phyloP scores from a whole-genome alignment of 1,140 invertebrate species.

The Drosophila pallidifrons region DNA sequence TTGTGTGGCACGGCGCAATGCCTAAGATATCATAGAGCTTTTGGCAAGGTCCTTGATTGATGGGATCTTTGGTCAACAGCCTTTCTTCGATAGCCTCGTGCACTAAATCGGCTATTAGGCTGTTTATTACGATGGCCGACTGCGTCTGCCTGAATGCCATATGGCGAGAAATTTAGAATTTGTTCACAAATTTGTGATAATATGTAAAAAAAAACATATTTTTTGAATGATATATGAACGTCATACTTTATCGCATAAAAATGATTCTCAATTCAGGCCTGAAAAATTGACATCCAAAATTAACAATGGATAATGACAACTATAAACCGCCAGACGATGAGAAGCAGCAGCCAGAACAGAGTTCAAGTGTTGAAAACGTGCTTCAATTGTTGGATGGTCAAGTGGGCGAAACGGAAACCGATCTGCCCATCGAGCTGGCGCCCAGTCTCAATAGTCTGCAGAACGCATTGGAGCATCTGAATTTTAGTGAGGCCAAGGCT shows the following conservation, averaged over 20 bases:
- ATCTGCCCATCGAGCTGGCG: constrained; percentile 19
- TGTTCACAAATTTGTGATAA: constrained; percentile 19
- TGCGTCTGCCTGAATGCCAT: constrained; percentile 63
- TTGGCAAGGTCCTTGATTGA: constrained; percentile 48
- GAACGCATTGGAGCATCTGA: neutral
- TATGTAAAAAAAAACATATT: constrained; percentile 39
- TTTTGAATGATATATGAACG: constrained; percentile 19
- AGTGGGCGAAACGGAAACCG: constrained; percentile 60
- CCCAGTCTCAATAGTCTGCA: constrained; percentile 7
- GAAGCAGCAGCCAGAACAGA: neutral
- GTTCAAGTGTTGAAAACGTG: constrained; percentile 1
- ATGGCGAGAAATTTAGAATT: constrained; percentile 54
- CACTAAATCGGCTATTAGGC: constrained; percentile 62
- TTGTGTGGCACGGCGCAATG: constrained; percentile 22
- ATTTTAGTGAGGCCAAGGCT: constrained; percentile 1
- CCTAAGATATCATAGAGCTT: constrained; percentile 62
- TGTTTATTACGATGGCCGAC: constrained; percentile 51
- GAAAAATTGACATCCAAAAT: constrained; percentile 24
- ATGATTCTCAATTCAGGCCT: constrained; percentile 23
- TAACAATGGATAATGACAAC: constrained; percentile 35
- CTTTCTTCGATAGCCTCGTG: constrained; percentile 50
- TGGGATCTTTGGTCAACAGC: constrained; percentile 10
- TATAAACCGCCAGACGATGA: neutral
- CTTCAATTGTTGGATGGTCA: constrained; percentile 55
- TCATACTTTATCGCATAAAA: constrained; percentile 14